Conservation (phyloP, 2,113 vertebrate genomes). For the Urocolius indicus region DNA sequence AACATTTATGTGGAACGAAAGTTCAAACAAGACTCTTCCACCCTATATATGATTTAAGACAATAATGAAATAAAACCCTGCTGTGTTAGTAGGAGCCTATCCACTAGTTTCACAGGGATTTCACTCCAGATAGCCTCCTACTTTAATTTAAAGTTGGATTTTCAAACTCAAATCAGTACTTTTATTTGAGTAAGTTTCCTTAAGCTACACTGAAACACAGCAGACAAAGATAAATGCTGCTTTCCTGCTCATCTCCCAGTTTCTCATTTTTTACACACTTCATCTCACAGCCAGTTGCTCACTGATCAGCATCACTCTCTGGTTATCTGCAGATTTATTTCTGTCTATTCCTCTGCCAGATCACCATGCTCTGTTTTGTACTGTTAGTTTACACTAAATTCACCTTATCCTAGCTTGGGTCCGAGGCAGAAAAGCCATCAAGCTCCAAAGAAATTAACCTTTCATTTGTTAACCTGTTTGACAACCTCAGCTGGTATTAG, state of each 20-base stretch:
- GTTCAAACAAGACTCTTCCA: neutral
- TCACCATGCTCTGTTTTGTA: neutral
- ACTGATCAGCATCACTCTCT: neutral
- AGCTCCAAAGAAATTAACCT: neutral
- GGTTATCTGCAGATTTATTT: neutral
- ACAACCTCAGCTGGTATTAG: neutral
- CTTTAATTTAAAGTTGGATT: slow-evolving; percentile 20
- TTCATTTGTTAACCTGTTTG: neutral
- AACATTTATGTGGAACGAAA: neutral
- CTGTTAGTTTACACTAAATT: neutral
- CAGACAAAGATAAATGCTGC: neutral
- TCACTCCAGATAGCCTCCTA: neutral
- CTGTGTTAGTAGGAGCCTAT: neutral
- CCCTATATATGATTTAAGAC: neutral
- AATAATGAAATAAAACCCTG: neutral
- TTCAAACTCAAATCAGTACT: neutral
- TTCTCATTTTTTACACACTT: neutral
- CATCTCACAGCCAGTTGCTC: neutral
- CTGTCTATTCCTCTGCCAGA: neutral
- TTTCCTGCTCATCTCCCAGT: neutral
- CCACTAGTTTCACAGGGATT: neutral
- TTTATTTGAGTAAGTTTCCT: neutral
- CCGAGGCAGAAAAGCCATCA: neutral
- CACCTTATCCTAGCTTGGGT: neutral
- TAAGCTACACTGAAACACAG: neutral